Conservation (phyloP, 2,888 invertebrate species). For the Rhopalosiphum nymphaeae region DNA sequence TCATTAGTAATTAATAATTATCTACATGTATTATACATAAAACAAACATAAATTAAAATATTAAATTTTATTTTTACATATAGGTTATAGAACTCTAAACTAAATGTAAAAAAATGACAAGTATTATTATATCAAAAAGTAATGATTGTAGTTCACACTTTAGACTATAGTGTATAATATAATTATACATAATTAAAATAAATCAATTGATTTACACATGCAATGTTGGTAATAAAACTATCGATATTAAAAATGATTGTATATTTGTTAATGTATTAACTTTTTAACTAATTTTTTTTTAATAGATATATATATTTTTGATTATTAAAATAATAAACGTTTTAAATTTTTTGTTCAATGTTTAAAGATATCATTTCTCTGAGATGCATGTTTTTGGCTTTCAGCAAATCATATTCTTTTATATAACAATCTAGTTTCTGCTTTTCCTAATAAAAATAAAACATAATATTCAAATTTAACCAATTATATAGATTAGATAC, state of each 20-base stretch:
- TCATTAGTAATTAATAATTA: neutral
- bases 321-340: neutral
- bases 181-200: neutral
- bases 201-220: neutral
- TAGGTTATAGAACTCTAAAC: neutral
- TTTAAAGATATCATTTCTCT: conserved; percentile 7
- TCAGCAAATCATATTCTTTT: neutral
- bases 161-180: neutral
- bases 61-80: neutral
- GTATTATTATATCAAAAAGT: neutral
- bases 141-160: neutral
- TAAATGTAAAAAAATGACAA: neutral
- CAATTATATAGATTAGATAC: neutral
- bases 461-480: neutral
- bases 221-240: neutral
- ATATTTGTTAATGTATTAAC: neutral
- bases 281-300: neutral
- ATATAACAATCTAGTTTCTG: neutral
- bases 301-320: neutral
- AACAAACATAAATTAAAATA: neutral
- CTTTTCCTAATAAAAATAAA: conserved; percentile 19
- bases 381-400: conserved; percentile 15
- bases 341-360: neutral
- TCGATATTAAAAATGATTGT: neutral
- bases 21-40: neutral